phyloP scores from a whole-genome alignment of 2,113 vertebrate species.

The Phocoena phocoena region DNA sequence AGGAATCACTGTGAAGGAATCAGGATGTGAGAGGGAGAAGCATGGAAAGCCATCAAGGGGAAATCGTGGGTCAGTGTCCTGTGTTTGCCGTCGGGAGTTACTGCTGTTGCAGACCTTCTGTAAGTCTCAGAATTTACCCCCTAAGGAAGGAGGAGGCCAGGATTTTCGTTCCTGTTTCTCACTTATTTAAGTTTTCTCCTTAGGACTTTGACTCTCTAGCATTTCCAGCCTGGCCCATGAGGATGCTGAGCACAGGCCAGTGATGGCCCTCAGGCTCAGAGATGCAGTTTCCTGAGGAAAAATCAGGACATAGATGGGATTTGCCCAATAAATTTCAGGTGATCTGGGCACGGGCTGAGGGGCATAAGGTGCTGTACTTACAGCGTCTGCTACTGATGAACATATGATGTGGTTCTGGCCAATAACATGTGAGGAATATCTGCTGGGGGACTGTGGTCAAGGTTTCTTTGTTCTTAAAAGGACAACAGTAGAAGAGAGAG shows the following conservation, averaged over 20 bases:
- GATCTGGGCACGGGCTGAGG: accelerated
- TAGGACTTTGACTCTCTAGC: background rate
- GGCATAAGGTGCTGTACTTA: too few species aligned
- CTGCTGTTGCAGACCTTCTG: background rate
- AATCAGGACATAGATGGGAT: background rate
- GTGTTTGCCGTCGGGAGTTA: accelerated
- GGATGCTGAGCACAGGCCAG: background rate
- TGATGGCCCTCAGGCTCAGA: background rate
- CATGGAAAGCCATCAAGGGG: background rate
- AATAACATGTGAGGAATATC: background rate
- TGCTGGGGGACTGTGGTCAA: background rate
- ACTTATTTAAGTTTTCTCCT: background rate
- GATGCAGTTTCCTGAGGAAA: background rate
- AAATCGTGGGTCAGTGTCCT: accelerated
- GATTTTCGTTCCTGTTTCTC: background rate
- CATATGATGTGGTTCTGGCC: background rate
- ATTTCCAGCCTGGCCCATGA: background rate
- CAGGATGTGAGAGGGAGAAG: background rate
- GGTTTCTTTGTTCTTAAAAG: background rate
- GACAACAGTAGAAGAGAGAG: background rate
- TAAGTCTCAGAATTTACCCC: background rate
- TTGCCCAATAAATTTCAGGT: background rate
- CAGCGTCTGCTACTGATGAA: accelerated
- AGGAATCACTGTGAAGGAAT: background rate
- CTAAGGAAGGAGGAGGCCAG: background rate